Conservation (phyloP, 1,140 invertebrate species). For the Eriosoma lanigerum region DNA sequence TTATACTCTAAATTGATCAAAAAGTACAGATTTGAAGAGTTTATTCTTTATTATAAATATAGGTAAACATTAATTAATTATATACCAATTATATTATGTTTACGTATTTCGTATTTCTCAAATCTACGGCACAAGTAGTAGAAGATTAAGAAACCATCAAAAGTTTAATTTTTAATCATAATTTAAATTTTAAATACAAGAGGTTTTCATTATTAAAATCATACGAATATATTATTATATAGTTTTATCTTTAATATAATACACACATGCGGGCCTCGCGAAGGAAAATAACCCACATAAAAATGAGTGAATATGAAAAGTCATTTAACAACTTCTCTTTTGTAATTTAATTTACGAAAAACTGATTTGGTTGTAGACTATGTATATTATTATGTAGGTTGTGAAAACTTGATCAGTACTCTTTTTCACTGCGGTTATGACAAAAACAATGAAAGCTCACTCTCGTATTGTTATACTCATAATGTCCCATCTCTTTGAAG, state of each 20-base stretch:
- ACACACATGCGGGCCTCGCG: not conserved
- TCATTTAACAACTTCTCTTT: not conserved
- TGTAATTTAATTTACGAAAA: slow-evolving; percentile 9
- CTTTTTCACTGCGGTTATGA: not conserved
- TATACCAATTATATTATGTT: no score
- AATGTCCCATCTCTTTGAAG: not conserved
- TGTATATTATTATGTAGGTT: not conserved
- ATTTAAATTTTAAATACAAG: no score
- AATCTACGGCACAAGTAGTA: no score
- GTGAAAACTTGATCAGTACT: not conserved
- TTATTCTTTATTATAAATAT: no score
- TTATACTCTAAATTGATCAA: no score
- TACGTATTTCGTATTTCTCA: no score
- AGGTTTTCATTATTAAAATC: no score
- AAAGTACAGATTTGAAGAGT: no score
- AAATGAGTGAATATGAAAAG: not conserved
- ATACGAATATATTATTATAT: no score
- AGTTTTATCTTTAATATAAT: not conserved
- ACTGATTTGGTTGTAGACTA: not conserved
- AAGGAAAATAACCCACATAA: slow-evolving; percentile 5
- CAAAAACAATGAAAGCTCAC: not conserved
- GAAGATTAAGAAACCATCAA: no score
- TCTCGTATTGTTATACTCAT: not conserved
- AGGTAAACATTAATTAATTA: no score
- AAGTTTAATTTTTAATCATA: no score